phyloP scores from a whole-genome alignment of 1,140 invertebrate genomes.

The Drosophila ananassae region DNA sequence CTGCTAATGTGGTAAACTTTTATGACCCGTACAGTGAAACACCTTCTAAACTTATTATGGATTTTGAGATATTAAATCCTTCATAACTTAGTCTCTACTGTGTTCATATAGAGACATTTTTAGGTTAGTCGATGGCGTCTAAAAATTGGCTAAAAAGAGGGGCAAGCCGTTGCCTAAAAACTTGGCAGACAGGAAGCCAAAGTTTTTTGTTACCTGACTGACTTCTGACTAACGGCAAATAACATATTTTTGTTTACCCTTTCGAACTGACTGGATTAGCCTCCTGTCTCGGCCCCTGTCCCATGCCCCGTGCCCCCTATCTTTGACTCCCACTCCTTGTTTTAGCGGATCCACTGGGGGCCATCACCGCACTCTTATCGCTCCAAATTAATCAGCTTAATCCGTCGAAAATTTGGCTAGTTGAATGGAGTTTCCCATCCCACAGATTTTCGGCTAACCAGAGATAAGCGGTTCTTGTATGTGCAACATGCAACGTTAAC shows the following conservation, averaged over 20 bases:
- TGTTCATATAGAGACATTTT: slow-evolving; percentile 5
- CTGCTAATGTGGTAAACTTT: slow-evolving; percentile 40
- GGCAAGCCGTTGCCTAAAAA: slow-evolving; percentile 50
- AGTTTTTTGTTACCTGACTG: slow-evolving; percentile 77
- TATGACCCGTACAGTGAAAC: slow-evolving; percentile 1
- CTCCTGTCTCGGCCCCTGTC: not conserved
- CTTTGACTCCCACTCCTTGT: not conserved
- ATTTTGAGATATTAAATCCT: not conserved
- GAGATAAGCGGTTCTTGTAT: slow-evolving; percentile 66
- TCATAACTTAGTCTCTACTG: not conserved
- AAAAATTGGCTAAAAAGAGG: slow-evolving; percentile 23
- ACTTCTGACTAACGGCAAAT: slow-evolving; percentile 73
- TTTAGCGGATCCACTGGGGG: slow-evolving; percentile 13
- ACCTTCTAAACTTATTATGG: not conserved
- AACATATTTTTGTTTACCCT: slow-evolving; percentile 79
- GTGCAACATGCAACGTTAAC: slow-evolving; percentile 77
- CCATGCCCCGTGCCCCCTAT: not conserved
- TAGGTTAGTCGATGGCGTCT: slow-evolving; percentile 29
- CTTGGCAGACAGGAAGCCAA: slow-evolving; percentile 79
- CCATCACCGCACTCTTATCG: slow-evolving; percentile 74
- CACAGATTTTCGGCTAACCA: slow-evolving; percentile 60
- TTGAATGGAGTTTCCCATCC: slow-evolving; percentile 41
- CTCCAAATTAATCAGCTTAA: slow-evolving; percentile 80
- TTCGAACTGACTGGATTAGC: slow-evolving; percentile 73
- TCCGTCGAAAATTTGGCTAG: slow-evolving; percentile 77